These are phyloP conservation scores for Polyommatus iphigenia DNA, from an alignment of 2,888 invertebrate species.

Conservation along the genomic window DNA sequence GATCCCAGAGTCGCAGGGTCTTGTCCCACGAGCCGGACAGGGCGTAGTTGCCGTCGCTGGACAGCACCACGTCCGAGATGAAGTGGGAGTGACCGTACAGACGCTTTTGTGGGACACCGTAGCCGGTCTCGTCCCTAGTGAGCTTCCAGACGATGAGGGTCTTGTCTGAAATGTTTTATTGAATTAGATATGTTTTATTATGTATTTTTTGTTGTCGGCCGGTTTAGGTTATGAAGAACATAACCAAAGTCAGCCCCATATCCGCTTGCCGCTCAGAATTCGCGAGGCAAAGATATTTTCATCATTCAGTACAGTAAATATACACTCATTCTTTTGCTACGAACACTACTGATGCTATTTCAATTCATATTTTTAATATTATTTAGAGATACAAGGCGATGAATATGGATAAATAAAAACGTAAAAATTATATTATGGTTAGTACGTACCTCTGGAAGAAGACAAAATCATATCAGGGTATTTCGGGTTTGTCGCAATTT, in stretches of 20 bases:
- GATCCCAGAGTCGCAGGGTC: conserved; percentile 98
- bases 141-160: conserved; percentile 99
- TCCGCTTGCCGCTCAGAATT: conserved; percentile 80
- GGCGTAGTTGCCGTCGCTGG: conserved; percentile 99
- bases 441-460: conserved; percentile 94
- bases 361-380: neutral
- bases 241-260: conserved; percentile 71
- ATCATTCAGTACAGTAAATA: conserved; percentile 34
- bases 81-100: conserved; percentile 99
- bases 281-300: conserved; percentile 69
- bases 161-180: conserved; percentile 83
- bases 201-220: neutral
- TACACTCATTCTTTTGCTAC: neutral
- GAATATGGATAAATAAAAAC: neutral
- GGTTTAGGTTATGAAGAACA: too few relatives aligned
- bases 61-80: conserved; percentile 98
- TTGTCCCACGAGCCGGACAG: conserved; percentile 99
- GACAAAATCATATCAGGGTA: conserved; percentile 99
- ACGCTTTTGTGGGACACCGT: conserved; percentile 97
- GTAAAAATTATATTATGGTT: neutral
- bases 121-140: conserved; percentile 95
- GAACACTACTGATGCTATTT: neutral
- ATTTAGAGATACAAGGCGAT: neutral
- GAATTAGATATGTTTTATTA: conserved; percentile 1
- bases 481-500: conserved; percentile 99